A percentile compares a stretch with the other conserved stretches of the same genome.
Conservation (phyloP, 2,888 invertebrate genomes). For the Meandrusa payeni region DNA sequence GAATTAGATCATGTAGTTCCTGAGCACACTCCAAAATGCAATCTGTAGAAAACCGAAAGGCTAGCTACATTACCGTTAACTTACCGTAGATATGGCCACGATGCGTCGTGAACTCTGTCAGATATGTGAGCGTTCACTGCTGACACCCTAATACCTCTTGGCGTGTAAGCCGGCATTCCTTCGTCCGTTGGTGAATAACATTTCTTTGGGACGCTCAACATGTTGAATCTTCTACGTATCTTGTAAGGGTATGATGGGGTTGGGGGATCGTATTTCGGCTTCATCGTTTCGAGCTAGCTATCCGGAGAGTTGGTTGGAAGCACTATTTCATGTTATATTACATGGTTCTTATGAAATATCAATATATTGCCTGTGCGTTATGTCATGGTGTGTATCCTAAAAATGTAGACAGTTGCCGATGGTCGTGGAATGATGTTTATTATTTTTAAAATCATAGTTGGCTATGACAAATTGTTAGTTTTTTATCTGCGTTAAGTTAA, state of each 20-base stretch:
- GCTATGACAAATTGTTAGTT: too few relatives aligned
- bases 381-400: conserved; percentile 15
- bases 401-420: conserved; percentile 9
- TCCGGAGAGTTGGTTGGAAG: conserved; percentile 38
- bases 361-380: not conserved
- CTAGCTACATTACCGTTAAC: too few relatives aligned
- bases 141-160: conserved; percentile 50
- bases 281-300: conserved; percentile 52
- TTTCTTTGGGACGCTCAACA: conserved; percentile 52
- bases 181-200: conserved; percentile 44
- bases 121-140: conserved; percentile 43
- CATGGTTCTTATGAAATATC: conserved; percentile 12
- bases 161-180: conserved; percentile 50
- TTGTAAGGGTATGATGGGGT: conserved; percentile 52
- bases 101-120: conserved; percentile 56
- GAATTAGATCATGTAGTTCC: too few relatives aligned
- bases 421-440: conserved; percentile 22
- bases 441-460: conserved; percentile 14
- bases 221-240: conserved; percentile 48
- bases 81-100: conserved; percentile 65
- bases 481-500: too few relatives aligned
- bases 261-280: conserved; percentile 50
- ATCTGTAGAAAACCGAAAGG: too few relatives aligned
- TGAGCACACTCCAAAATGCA: too few relatives aligned
- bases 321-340: conserved; percentile 1